Conservation (phyloP, 2,888 invertebrate genomes). For the Caenorhabditis becei region DNA sequence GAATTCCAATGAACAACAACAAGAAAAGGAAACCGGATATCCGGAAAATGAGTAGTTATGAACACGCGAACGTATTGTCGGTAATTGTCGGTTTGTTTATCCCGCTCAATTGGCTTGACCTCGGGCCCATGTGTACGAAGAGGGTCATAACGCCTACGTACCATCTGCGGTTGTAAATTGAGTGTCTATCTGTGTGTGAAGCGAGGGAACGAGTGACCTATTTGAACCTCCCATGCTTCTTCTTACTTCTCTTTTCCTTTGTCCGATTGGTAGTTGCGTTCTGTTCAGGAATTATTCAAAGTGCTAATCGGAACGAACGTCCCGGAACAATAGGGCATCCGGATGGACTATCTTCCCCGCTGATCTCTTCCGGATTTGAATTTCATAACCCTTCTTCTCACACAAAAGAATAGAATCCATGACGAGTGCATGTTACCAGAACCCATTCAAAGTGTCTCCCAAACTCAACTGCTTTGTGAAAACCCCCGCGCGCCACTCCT, state of each 20-base stretch:
- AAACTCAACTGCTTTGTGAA: conserved; percentile 18
- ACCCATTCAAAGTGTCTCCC: conserved; percentile 9
- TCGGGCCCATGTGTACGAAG: conserved; percentile 14
- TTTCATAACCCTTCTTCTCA: conserved; percentile 13
- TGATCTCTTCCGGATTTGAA: conserved; percentile 26
- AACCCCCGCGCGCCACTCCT: conserved; percentile 34
- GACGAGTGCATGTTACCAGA: neutral
- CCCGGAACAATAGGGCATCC: conserved; percentile 34
- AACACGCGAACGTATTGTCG: conserved; percentile 18
- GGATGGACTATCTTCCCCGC: conserved; percentile 22
- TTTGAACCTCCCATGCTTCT: neutral
- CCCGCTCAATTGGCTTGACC: conserved; percentile 42
- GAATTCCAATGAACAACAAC: too few relatives aligned
- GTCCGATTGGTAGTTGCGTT: too few relatives aligned
- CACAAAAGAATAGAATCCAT: conserved; percentile 20
- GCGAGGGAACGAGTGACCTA: neutral
- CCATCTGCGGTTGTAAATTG: conserved; percentile 31
- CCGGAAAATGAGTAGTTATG: neutral
- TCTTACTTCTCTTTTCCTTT: neutral
- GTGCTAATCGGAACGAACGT: neutral
- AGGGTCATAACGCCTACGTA: conserved; percentile 16
- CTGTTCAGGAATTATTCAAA: neutral
- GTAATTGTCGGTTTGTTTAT: conserved; percentile 32
- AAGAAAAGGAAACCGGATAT: conserved; percentile 3
- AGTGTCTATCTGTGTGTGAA: conserved; percentile 6